These are phyloP conservation scores for Amyelois transitella DNA, from an alignment of 1,140 invertebrate genomes.

Conservation along the genomic window DNA sequence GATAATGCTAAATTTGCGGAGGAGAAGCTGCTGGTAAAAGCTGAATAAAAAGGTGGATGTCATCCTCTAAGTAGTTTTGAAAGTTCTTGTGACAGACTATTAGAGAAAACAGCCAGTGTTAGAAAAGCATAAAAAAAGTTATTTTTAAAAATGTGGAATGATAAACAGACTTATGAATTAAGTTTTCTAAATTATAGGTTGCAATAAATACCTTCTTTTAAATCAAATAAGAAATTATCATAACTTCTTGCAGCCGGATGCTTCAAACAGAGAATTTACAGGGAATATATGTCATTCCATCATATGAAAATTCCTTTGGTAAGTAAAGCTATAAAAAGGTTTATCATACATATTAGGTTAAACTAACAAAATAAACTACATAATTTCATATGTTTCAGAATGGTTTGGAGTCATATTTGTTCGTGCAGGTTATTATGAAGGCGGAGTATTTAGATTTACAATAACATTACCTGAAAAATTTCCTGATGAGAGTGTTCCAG, in stretches of 20 bases:
- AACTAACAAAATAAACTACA: background rate
- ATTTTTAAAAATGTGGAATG: too few species aligned
- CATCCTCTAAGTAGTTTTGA: too few species aligned
- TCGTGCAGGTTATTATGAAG: slow-evolving; percentile 89
- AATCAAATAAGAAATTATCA: background rate
- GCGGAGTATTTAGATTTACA: slow-evolving; percentile 91
- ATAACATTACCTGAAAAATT: slow-evolving; percentile 90
- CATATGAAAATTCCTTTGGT: slow-evolving; percentile 85
- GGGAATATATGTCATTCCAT: slow-evolving; percentile 94
- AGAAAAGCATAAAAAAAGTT: too few species aligned
- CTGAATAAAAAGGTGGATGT: too few species aligned
- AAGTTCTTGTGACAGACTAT: too few species aligned
- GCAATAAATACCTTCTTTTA: background rate
- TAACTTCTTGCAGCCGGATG: slow-evolving; percentile 82
- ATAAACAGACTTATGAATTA: too few species aligned
- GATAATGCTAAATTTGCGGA: too few species aligned
- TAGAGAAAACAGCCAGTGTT: too few species aligned
- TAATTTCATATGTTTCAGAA: slow-evolving; percentile 74
- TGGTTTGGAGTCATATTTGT: slow-evolving; percentile 97
- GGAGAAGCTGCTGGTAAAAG: too few species aligned
- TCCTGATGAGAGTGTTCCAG: slow-evolving; percentile 89
- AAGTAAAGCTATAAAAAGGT: slow-evolving; percentile 49
- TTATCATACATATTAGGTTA: slow-evolving; percentile 3
- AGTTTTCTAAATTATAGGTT: background rate
- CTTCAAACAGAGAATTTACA: slow-evolving; percentile 88